Base-by-base conservation (phyloP, 1,140 invertebrate species). In the Lepeophtheirus salmonis region DNA sequence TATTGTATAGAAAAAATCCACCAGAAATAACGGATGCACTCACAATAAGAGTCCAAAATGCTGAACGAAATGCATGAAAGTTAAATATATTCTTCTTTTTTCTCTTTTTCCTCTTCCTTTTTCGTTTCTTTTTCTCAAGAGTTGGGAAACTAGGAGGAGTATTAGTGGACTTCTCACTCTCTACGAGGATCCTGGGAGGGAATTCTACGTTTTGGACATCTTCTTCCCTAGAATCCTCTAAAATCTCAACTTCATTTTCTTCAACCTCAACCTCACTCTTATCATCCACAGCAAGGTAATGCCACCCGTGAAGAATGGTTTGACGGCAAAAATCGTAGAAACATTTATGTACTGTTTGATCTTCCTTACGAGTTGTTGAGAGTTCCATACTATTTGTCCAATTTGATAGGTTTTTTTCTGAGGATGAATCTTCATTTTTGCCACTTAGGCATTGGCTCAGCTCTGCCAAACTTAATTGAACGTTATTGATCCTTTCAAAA, bases 231-330 rank as follows among this genome's bases (percentile, higher is more conserved):
- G 10, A 12, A n/a, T 12, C 30, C 30, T 41, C 30, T 10, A 41
- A n/a, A n/a, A n/a, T n/a, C n/a, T n/a, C n/a, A n/a, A n/a, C n/a
- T n/a, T n/a, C n/a, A n/a, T n/a, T n/a, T n/a, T n/a, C n/a, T n/a
- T n/a, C n/a, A n/a, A n/a, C n/a, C n/a, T n/a, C n/a, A n/a, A n/a
- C n/a, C n/a, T n/a, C 17, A 4, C 14, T 54, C 16, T 54, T 54
- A 3, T 57, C 55, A 2, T 17, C 26, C 22, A 50, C 59, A 13
- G 59, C 49, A 13, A 61, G 50, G 50, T 61, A 61, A 16, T 61
- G 59, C 59, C 59, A 61, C 12, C 59, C 59, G 22, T 61, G 59
- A 3, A 61, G 59, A 25, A 61, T 61, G 50, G 59, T 61, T 55
- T 61, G 59, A 12, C 50, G 41, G 51, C 59, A 61, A 50, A 61